Percentiles rank a stretch among this genome's conserved stretches.
phyloP scores from a whole-genome alignment of 2,797 vertebrate species.

The Coccyzus lansbergi region DNA sequence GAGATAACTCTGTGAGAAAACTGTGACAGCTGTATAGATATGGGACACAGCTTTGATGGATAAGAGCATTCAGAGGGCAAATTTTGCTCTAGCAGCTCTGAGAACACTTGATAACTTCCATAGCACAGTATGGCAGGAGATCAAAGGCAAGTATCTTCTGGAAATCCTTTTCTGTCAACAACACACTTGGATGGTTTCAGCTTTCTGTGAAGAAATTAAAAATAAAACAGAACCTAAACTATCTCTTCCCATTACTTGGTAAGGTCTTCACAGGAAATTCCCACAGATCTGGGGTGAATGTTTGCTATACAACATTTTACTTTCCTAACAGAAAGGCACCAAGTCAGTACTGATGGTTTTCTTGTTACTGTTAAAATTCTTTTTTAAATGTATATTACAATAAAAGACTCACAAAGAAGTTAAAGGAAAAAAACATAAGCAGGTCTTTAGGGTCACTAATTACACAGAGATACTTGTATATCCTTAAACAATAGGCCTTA shows the following conservation, averaged over 20 bases:
- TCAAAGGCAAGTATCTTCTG: constrained; percentile 55
- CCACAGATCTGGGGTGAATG: not conserved
- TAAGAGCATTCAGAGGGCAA: constrained; percentile 66
- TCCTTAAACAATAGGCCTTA: not conserved
- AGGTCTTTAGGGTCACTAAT: not conserved
- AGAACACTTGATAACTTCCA: constrained; percentile 58
- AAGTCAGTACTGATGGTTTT: not conserved
- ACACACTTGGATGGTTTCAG: not conserved
- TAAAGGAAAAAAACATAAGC: accelerated
- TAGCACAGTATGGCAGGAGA: constrained; percentile 26
- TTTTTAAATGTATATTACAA: not conserved
- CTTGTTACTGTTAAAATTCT: not conserved
- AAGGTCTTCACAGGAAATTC: not conserved
- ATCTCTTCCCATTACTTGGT: not conserved
- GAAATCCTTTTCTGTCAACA: constrained; percentile 55
- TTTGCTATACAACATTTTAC: not conserved
- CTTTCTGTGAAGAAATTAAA: constrained; percentile 36
- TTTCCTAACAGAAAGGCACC: not conserved
- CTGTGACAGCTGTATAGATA: constrained; percentile 64
- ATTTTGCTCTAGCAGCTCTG: constrained; percentile 45
- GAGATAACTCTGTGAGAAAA: constrained; percentile 63
- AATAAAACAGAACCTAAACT: constrained; percentile 43
- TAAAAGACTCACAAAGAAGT: not conserved
- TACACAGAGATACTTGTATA: not conserved
- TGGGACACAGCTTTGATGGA: constrained; percentile 36